Percentiles rank a stretch among this genome's conserved stretches.
phyloP scores from a whole-genome alignment of 2,113 vertebrate genomes.

The Rhineura floridana region DNA sequence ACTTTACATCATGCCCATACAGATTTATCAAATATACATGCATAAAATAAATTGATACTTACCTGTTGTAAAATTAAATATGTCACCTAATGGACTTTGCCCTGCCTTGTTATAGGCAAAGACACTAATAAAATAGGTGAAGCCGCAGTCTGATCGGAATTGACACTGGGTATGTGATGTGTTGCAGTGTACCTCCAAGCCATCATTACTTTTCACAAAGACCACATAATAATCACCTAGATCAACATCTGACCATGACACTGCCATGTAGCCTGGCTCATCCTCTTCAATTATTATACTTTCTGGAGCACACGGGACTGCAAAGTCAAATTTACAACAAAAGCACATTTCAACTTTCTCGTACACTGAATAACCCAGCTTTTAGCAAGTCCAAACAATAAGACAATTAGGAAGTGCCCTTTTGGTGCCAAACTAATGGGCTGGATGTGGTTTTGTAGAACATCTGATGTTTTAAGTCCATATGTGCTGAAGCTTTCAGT shows the following conservation, averaged over 20 bases:
- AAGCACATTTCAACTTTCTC: background rate
- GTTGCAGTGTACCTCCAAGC: constrained; percentile 85
- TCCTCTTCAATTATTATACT: constrained; percentile 79
- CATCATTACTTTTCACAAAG: constrained; percentile 91
- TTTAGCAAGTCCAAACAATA: background rate
- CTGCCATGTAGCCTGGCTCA: constrained; percentile 76
- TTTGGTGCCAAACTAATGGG: background rate
- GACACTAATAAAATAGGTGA: constrained; percentile 87
- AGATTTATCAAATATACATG: constrained; percentile 12
- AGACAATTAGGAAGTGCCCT: background rate
- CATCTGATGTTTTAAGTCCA: background rate
- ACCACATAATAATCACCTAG: constrained; percentile 84
- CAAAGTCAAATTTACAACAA: background rate
- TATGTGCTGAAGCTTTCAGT: background rate
- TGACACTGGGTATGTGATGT: constrained; percentile 81
- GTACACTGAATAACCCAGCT: background rate
- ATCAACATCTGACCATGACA: constrained; percentile 78
- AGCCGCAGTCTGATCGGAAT: constrained; percentile 87
- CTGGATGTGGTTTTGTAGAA: background rate
- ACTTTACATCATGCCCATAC: background rate
- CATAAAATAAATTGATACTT: constrained; percentile 43
- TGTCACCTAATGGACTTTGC: constrained; percentile 80
- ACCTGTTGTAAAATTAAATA: constrained; percentile 91
- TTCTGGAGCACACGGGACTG: constrained; percentile 88
- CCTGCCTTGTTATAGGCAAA: constrained; percentile 89